These are phyloP conservation scores for Pseudococcus longispinus DNA, from an alignment of 2,888 invertebrate genomes.

Conservation along the genomic window DNA sequence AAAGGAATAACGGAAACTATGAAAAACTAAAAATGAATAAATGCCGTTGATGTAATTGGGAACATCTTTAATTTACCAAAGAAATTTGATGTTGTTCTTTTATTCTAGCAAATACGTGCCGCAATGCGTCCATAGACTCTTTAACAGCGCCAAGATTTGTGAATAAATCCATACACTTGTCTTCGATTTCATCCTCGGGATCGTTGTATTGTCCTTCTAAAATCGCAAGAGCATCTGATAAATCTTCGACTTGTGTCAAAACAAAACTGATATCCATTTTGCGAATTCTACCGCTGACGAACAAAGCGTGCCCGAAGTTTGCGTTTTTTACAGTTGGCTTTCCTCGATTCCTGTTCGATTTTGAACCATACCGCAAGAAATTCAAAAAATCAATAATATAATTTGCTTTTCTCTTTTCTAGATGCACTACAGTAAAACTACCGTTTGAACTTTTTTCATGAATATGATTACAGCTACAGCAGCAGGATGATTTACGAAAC, in stretches of 20 bases:
- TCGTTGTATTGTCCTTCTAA: constrained; percentile 47
- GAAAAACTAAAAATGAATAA: not conserved
- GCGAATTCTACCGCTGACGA: no score
- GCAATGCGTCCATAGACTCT: constrained; percentile 1
- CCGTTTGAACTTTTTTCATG: no score
- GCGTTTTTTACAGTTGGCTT: no score
- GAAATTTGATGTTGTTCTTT: constrained; percentile 40
- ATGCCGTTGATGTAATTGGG: not conserved
- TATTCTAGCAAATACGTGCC: not conserved
- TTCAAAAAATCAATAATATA: no score
- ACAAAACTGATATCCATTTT: not conserved
- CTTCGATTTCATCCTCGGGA: constrained; percentile 45
- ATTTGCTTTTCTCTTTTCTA: no score
- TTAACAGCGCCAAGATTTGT: constrained; percentile 23
- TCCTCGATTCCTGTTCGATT: no score
- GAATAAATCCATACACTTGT: constrained; percentile 41
- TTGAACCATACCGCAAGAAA: no score
- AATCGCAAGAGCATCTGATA: not conserved
- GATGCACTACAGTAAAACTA: no score
- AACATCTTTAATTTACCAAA: not conserved
- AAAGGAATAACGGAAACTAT: not conserved
- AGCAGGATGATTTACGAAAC: no score
- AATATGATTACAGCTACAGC: no score
- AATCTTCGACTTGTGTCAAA: not conserved
- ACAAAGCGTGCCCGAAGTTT: no score